Evolutionary conservation across 2,113 vertebrate species (phyloP).

Genomic region (human (Homo sapiens)): GRCh38 chr14:61303501-61304000

Average conservation of each 20-base stretch:
- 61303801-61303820: neutral
- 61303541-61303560: neutral
- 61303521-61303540: neutral
- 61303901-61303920: neutral
- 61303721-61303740: neutral
- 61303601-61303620: neutral
- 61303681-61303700: neutral
- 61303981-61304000: neutral
- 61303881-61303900: neutral
- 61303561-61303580: neutral
- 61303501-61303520: neutral
- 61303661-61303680: neutral
- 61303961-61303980: neutral
- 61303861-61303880: neutral
- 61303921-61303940: neutral
- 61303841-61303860: neutral
- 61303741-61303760: neutral
- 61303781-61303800: neutral
- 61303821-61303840: neutral
- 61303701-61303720: neutral
- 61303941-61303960: neutral
- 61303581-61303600: neutral
- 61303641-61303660: neutral
- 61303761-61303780: neutral
- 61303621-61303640: neutral